These are phyloP conservation scores for Hapalemur alaotrensis DNA, from an alignment of 2,797 vertebrate species.

Conservation along the genomic window DNA sequence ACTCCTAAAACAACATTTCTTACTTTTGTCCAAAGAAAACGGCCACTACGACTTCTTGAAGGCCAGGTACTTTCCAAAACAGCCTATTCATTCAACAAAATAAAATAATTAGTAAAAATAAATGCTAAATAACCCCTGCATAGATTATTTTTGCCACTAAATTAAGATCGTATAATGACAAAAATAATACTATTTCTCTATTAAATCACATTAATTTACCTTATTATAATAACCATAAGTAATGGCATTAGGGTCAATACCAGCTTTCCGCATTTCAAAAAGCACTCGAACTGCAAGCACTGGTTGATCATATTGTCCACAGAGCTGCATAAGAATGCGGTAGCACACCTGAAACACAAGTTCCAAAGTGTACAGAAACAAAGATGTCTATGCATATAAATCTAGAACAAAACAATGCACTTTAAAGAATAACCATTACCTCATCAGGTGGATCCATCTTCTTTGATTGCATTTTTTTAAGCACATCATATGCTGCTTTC, in stretches of 20 bases:
- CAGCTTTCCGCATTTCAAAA: conserved; percentile 99
- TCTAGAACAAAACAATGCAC: neutral
- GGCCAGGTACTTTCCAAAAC: conserved; percentile 99
- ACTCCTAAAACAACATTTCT: conserved; percentile 95
- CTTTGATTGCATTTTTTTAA: conserved; percentile 96
- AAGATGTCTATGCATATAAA: accelerated
- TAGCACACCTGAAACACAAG: conserved; percentile 93
- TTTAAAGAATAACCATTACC: conserved; percentile 82
- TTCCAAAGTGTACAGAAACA: neutral
- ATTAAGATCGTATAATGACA: neutral
- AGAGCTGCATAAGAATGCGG: conserved; percentile 97
- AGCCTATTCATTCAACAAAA: conserved; percentile 87
- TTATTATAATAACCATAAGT: conserved; percentile 99
- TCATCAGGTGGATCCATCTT: conserved; percentile 97
- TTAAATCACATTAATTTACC: conserved; percentile 82
- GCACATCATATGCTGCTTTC: conserved; percentile 94
- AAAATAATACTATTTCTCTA: conserved; percentile 2
- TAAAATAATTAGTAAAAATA: conserved; percentile 43
- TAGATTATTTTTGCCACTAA: conserved; percentile 18
- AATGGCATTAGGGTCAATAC: conserved; percentile 97
- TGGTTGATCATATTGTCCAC: conserved; percentile 97
- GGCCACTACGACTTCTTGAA: conserved; percentile 96
- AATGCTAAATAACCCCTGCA: neutral
- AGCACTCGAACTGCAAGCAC: conserved; percentile 96
- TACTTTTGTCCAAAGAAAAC: conserved; percentile 98